Percentiles rank a stretch among this genome's conserved stretches.
These are phyloP conservation scores for Cricetomys ansorgei DNA, from an alignment of 2,113 vertebrate genomes.

Conservation along the genomic window DNA sequence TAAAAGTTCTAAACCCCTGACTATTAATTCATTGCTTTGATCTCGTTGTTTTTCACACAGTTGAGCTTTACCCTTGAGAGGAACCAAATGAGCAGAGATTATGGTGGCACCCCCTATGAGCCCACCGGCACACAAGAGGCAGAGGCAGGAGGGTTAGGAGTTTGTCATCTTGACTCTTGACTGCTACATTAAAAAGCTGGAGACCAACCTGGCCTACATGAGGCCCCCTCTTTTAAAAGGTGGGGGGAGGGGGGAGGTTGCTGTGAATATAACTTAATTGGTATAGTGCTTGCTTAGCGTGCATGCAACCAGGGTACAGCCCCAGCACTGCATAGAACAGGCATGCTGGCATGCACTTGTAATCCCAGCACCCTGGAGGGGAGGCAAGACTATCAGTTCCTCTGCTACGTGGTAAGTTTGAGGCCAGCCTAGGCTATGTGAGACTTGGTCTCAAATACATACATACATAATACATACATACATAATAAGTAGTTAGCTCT, in stretches of 20 bases:
- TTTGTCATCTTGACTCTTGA: not conserved
- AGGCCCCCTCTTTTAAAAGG: not conserved
- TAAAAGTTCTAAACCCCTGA: slow-evolving; percentile 51
- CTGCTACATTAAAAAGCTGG: not conserved
- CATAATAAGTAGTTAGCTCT: not conserved
- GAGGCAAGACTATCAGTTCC: not conserved
- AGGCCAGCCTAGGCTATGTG: not conserved
- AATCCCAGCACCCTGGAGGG: not conserved
- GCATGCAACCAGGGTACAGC: not conserved
- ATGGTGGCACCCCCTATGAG: not conserved
- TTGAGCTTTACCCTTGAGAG: slow-evolving; percentile 55
- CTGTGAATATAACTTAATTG: not conserved
- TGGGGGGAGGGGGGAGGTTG: no score
- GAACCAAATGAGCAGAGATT: not conserved
- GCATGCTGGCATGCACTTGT: not conserved
- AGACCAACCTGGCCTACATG: not conserved
- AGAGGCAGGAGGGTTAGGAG: not conserved
- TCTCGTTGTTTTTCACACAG: slow-evolving; percentile 51
- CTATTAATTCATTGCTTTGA: slow-evolving; percentile 57
- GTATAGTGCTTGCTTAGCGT: not conserved
- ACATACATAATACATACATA: no score
- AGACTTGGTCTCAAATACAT: not conserved
- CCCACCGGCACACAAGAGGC: not conserved
- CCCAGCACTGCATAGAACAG: not conserved
- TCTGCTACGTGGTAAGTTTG: not conserved